These are phyloP conservation scores for Pelvicachromis taeniatus DNA, from an alignment of 2,113 vertebrate genomes.

Conservation along the genomic window DNA sequence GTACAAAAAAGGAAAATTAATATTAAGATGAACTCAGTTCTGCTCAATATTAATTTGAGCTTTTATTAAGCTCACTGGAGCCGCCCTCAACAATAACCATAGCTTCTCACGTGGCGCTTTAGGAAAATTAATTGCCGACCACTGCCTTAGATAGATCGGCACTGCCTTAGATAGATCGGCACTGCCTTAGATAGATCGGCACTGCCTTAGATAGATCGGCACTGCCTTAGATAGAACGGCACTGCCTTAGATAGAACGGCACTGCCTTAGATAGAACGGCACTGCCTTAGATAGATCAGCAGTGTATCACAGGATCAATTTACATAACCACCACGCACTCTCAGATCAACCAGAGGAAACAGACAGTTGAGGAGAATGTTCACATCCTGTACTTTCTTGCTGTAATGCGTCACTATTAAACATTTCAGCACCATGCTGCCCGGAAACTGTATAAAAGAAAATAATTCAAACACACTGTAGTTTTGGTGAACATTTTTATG, in stretches of 20 bases:
- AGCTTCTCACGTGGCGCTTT: background rate
- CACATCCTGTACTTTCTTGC: background rate
- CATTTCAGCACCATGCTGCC: background rate
- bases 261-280: too few relatives aligned
- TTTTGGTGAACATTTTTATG: background rate
- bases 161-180: background rate
- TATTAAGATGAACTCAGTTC: background rate
- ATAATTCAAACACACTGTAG: background rate
- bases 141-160: background rate
- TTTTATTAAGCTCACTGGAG: accelerated
- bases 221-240: too few relatives aligned
- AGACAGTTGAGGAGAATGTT: background rate
- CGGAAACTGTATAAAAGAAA: background rate
- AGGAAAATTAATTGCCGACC: background rate
- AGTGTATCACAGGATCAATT: background rate
- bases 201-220: background rate
- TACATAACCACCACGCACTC: background rate
- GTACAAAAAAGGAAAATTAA: background rate
- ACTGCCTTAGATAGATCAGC: background rate
- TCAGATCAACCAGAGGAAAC: background rate
- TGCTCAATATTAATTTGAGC: background rate
- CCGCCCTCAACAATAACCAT: background rate
- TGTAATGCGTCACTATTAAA: background rate
- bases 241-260: too few relatives aligned
- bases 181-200: background rate